These are phyloP conservation scores for Anoplopoma fimbria DNA, from an alignment of 2,113 vertebrate genomes.

Conservation along the genomic window DNA sequence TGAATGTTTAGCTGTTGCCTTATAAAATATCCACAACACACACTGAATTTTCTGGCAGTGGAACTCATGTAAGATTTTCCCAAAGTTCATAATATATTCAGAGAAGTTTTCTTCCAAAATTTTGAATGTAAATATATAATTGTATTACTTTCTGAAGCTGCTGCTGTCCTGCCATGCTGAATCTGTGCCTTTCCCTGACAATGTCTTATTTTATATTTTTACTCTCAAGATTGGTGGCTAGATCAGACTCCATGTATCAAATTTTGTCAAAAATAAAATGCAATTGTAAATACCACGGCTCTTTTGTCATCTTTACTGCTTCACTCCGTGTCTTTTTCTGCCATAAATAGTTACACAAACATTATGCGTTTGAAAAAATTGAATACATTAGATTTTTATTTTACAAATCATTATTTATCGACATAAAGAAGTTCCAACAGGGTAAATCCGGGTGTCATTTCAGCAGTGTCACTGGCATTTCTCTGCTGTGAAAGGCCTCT, in stretches of 20 bases:
- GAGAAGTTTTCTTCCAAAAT: constrained; percentile 39
- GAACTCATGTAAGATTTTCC: constrained; percentile 44
- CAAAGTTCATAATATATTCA: constrained; percentile 71
- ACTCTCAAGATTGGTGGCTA: constrained; percentile 63
- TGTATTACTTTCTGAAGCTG: constrained; percentile 78
- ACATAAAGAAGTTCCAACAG: constrained; percentile 63
- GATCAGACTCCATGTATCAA: constrained; percentile 69
- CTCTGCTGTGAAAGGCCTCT: constrained; percentile 52
- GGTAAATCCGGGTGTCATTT: constrained; percentile 20
- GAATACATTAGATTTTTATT: constrained; percentile 44
- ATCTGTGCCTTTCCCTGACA: constrained; percentile 81
- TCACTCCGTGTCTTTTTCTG: background rate
- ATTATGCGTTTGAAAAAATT: background rate
- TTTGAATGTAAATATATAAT: constrained; percentile 75
- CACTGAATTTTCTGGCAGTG: constrained; percentile 63
- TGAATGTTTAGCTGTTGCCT: constrained; percentile 79
- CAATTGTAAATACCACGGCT: constrained; percentile 40
- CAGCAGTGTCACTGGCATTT: constrained; percentile 10
- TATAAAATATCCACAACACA: constrained; percentile 61
- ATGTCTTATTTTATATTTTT: constrained; percentile 81
- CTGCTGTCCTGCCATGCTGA: constrained; percentile 82
- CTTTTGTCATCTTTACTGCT: constrained; percentile 35
- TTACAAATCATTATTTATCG: constrained; percentile 35
- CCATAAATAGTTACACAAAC: background rate
- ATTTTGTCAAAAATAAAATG: constrained; percentile 80